Conservation (phyloP, 2,113 vertebrate species). For the Chaetorhynchus papuensis region DNA sequence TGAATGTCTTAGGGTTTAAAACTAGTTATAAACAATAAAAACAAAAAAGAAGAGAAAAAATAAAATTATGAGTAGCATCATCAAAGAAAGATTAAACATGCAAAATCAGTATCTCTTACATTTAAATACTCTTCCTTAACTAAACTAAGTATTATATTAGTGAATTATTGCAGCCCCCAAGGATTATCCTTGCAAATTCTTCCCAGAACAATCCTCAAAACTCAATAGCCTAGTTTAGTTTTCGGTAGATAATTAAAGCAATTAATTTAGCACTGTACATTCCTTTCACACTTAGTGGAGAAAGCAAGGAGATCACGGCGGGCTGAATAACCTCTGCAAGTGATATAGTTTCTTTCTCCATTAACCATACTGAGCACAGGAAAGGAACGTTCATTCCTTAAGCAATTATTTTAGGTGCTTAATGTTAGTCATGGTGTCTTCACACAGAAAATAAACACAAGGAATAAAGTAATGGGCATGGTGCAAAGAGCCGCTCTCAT, state of each 20-base stretch:
- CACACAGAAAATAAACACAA: background rate
- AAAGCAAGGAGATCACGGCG: background rate
- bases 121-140: slow-evolving; percentile 10
- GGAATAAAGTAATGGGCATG: background rate
- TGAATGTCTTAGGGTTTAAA: background rate
- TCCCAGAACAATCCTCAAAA: background rate
- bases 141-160: background rate
- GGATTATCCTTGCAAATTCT: background rate
- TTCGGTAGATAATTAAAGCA: slow-evolving; percentile 14
- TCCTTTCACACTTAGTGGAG: background rate
- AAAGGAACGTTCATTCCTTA: background rate
- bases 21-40: background rate
- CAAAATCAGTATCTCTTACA: background rate
- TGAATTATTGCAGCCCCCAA: background rate
- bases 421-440: background rate
- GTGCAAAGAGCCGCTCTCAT: background rate
- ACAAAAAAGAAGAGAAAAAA: background rate
- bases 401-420: background rate
- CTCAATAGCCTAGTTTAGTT: background rate
- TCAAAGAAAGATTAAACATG: background rate
- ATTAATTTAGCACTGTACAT: background rate
- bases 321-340: background rate
- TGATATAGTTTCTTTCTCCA: background rate
- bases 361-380: background rate
- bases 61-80: background rate